Percentiles rank a stretch among this genome's conserved stretches.
Conservation (phyloP, 2,113 vertebrate genomes). For the Otus sunia region DNA sequence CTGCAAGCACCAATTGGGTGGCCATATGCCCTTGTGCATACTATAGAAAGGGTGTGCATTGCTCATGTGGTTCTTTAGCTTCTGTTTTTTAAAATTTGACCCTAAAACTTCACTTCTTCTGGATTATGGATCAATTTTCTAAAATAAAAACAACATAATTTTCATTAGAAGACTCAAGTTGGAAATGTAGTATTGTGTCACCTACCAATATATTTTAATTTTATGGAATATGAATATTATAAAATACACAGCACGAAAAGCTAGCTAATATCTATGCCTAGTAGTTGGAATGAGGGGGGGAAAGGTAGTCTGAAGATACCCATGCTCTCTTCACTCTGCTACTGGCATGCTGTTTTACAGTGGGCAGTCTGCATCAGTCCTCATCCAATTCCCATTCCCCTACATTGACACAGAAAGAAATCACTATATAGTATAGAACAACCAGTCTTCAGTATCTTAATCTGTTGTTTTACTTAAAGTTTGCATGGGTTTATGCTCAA, state of each 20-base stretch:
- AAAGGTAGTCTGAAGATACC: neutral
- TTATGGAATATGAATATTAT: neutral
- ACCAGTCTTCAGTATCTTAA: neutral
- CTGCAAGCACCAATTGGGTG: neutral
- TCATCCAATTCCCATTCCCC: neutral
- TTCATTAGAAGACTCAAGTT: neutral
- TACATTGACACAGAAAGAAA: neutral
- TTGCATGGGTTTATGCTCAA: neutral
- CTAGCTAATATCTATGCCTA: neutral
- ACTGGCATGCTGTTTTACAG: neutral
- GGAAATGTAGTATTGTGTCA: neutral
- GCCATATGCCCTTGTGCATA: fast-evolving
- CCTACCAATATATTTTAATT: neutral
- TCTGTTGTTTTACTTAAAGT: neutral
- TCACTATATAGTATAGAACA: neutral
- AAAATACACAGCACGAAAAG: neutral
- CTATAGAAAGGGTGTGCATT: neutral
- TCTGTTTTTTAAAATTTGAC: neutral
- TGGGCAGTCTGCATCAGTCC: neutral
- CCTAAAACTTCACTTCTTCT: neutral
- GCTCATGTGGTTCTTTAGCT: neutral
- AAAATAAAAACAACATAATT: neutral
- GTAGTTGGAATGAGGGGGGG: neutral
- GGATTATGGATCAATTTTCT: neutral
- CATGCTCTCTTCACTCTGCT: neutral